Conservation (phyloP, 2,113 vertebrate genomes). For the Clinocottus analis region DNA sequence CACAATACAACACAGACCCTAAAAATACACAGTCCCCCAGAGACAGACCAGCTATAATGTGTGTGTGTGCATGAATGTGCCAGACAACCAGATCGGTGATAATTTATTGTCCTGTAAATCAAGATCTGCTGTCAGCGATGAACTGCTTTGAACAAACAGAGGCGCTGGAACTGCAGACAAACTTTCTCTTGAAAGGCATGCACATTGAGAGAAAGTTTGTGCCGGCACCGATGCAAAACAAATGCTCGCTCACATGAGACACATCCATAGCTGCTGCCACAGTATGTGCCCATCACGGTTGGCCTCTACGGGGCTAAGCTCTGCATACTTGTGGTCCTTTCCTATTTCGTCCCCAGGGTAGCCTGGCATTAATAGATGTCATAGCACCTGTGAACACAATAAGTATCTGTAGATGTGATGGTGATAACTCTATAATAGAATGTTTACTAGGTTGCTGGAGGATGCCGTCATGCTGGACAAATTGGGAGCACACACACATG, state of each 20-base stretch:
- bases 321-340: constrained; percentile 47
- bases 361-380: constrained; percentile 66
- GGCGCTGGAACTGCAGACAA: constrained; percentile 58
- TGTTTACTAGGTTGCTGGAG: constrained; percentile 32
- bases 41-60: constrained; percentile 41
- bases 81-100: constrained; percentile 62
- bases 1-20: constrained; percentile 71
- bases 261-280: constrained; percentile 6
- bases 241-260: neutral
- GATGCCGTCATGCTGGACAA: constrained; percentile 53
- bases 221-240: constrained; percentile 1
- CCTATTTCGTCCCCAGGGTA: constrained; percentile 54
- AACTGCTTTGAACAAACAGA: constrained; percentile 65
- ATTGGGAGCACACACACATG: constrained; percentile 18
- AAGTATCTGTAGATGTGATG: constrained; percentile 37
- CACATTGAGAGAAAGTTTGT: constrained; percentile 23
- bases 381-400: constrained; percentile 48
- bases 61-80: constrained; percentile 24
- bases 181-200: constrained; percentile 17
- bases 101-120: constrained; percentile 82
- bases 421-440: constrained; percentile 64
- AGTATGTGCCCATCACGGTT: constrained; percentile 47
- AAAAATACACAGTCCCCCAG: constrained; percentile 72
- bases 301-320: constrained; percentile 25
- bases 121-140: constrained; percentile 76